These are phyloP conservation scores for Gobio occitaniae DNA, from an alignment of 2,797 vertebrate genomes.

Conservation along the genomic window DNA sequence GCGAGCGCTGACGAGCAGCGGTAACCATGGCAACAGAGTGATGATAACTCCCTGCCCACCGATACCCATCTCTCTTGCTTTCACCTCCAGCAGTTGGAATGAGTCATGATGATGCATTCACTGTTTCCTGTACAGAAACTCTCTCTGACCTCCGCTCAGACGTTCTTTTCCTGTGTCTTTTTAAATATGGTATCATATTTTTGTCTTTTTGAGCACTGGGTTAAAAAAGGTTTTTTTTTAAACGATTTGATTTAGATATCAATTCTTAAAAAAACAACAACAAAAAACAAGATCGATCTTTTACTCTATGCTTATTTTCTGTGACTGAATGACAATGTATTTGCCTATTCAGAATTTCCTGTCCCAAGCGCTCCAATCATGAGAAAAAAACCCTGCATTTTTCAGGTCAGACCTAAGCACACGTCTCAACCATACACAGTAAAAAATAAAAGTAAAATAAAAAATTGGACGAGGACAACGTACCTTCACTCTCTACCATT, in stretches of 20 bases:
- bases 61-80: conserved; percentile 62
- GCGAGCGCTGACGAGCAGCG: conserved; percentile 69
- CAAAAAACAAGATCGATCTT: background rate
- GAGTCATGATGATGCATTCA: conserved; percentile 63
- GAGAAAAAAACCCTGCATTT: background rate
- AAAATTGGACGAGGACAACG: too few species aligned
- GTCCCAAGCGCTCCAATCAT: background rate
- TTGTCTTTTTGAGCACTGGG: conserved; percentile 14
- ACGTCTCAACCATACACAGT: background rate
- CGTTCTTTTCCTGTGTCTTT: conserved; percentile 31
- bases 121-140: conserved; percentile 58
- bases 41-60: conserved; percentile 66
- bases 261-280: background rate
- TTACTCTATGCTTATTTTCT: background rate
- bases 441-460: too few species aligned
- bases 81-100: conserved; percentile 55
- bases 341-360: background rate
- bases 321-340: background rate
- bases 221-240: background rate
- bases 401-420: background rate
- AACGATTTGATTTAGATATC: background rate
- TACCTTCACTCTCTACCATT: too few species aligned
- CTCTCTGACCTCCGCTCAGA: conserved; percentile 53
- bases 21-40: conserved; percentile 78
- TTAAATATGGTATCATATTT: conserved; percentile 5